A percentile compares a stretch with the other conserved stretches of the same genome.
These are phyloP conservation scores for Cariama cristata DNA, from an alignment of 2,113 vertebrate genomes.

Conservation along the genomic window DNA sequence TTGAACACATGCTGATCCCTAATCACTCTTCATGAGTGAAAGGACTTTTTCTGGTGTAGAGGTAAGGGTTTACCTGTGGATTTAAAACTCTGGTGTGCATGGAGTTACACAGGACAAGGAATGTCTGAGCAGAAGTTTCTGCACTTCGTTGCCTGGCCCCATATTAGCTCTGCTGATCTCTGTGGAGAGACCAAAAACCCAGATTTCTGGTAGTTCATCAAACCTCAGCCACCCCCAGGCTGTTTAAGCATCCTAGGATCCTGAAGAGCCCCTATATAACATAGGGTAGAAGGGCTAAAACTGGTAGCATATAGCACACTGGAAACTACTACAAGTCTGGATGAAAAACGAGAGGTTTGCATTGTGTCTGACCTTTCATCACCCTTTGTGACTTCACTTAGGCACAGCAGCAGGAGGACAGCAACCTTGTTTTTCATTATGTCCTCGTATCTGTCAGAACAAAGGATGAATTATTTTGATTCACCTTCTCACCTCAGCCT, in stretches of 20 bases:
- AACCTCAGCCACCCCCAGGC: neutral
- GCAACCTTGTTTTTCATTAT: neutral
- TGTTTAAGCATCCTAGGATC: neutral
- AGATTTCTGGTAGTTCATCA: neutral
- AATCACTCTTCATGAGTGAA: neutral
- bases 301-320: neutral
- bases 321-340: neutral
- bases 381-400: neutral
- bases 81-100: neutral
- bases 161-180: neutral
- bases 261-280: neutral
- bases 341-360: neutral
- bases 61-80: neutral
- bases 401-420: neutral
- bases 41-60: neutral
- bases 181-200: neutral
- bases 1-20: neutral
- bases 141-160: neutral
- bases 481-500: neutral
- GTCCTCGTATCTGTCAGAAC: neutral
- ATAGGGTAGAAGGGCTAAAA: neutral
- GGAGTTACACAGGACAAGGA: neutral
- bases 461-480: neutral
- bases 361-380: neutral
- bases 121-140: neutral